Evolutionary conservation across 1,140 invertebrate species (phyloP), one percentile per base, ranked within the genome.

Genomic region (Zaprionus lachaisei): DNA sequence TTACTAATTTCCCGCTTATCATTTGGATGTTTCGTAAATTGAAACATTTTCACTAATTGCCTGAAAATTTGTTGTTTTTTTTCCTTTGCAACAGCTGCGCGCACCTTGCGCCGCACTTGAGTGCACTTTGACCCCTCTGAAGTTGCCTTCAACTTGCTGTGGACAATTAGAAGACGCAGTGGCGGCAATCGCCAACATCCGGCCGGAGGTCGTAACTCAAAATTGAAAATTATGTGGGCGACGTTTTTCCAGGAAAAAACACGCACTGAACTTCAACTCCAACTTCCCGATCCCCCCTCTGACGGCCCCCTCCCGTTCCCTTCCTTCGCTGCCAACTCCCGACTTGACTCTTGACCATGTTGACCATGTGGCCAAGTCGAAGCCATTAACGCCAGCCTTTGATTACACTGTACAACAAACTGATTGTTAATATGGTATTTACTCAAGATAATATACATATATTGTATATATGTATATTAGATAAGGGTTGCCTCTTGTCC

Each of bases 1-100:
- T 89, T 84, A 89, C 85, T 90, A 89, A 89, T 89, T 89, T 89
- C 85, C 85, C 85, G 84, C 85, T 89, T 89, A 90, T 89, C 84
- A 90, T 89, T 89, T 90, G 79, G 68, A 71, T 90, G 82, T 84
- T 89, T 90, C 79, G 81, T 89, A 89, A 89, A 89, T 89, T 89
- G 84, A 89, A 89, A 89, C 84, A 89, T 89, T 89, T 86, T 87
- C 63, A 89, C 84, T 90, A 89, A 89, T 89, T 89, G 84, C 84
- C 84, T 89, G 85, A 89, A 89, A 89, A 89, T 84, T 90, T 71
- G 55, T 75, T 70, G 58, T 57, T 75, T 38, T 55, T 61, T 57
- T 22, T 28, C 56, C 12, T 24, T 62, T 37, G 22, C 28, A 55
- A 38, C 72, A 75, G 72, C 60, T 72, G 75, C 80, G 66, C 41